Evolutionary conservation across 2,797 vertebrate genomes (phyloP), one percentile per base, ranked within the genome.

Genomic region (Fringilla coelebs): DNA sequence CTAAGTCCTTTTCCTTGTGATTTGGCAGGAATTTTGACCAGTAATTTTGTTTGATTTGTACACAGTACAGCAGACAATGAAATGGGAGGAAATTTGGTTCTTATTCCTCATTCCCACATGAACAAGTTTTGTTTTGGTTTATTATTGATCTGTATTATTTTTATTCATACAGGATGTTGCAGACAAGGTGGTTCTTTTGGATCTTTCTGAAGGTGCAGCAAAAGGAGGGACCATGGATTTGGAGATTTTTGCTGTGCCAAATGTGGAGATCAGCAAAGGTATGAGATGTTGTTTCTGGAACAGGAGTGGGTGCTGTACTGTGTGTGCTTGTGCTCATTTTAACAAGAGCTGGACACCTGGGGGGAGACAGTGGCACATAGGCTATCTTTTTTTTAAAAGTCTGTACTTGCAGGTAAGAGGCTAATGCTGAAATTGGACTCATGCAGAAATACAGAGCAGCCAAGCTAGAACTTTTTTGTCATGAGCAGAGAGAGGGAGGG

Each of bases 211-310:
- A 94, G 97, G 98, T 88, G 97, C 98, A 40, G 98, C 98, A 21
- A 99, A 98, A 96, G 98, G 98, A 75, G 99, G 99, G 34, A 98
- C 97, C 11, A 98, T 98, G 96, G 99, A 99, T 91, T 96, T 99
- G 32, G 99, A 99, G 89, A 98, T 99, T 80, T 99, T 99, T 97
- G 97, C 41, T 68, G 95, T 99, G 77, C 99, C 99, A 17, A 98
- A 99, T n/a, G 98, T 99, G 34, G 98, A 99, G 87, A 98, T 99
- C 40, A 98, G 98, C 94, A 99, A 97, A 99, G 99, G 99, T 99
- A 96, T 26, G 36, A 29, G 26, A 18, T 38, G 36, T 41, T 70
- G 17, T 72, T 73, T 55, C 51, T 92, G 66, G 66, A 94, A 6
- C 41, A 52, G 45, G 49, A 72, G 24, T 1, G 4, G 58, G 14